Evolutionary conservation across 2,888 invertebrate genomes (phyloP).

Genomic region (Xanthorhoe designata): DNA sequence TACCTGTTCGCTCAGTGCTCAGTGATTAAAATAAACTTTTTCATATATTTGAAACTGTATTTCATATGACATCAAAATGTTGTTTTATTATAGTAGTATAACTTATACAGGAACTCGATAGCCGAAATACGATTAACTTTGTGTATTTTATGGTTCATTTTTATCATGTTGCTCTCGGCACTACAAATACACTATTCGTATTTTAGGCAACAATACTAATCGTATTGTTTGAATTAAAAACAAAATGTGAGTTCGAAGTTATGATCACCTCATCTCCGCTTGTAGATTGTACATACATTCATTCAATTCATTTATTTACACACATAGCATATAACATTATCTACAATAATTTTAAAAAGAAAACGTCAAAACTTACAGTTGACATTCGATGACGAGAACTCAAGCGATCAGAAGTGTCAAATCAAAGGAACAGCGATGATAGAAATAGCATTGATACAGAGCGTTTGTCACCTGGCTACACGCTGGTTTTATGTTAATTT

Average conservation of each 20-base stretch:
- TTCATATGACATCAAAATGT: not conserved
- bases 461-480: no score
- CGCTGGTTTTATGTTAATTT: no score
- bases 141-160: not conserved
- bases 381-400: no score
- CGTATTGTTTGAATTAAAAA: not conserved
- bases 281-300: no score
- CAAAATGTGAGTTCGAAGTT: not conserved
- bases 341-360: no score
- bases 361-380: no score
- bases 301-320: no score
- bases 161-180: not conserved
- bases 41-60: not conserved
- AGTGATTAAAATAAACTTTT: slow-evolving; percentile 11
- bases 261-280: not conserved
- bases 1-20: not conserved
- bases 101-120: not conserved
- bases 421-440: no score
- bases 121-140: not conserved
- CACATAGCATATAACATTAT: no score
- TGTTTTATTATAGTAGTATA: not conserved
- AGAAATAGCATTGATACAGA: no score
- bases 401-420: no score
- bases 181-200: no score
- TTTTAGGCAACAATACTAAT: not conserved